Evolutionary conservation across 2,888 invertebrate species (phyloP).

Genomic region (Eupeodes luniger): DNA sequence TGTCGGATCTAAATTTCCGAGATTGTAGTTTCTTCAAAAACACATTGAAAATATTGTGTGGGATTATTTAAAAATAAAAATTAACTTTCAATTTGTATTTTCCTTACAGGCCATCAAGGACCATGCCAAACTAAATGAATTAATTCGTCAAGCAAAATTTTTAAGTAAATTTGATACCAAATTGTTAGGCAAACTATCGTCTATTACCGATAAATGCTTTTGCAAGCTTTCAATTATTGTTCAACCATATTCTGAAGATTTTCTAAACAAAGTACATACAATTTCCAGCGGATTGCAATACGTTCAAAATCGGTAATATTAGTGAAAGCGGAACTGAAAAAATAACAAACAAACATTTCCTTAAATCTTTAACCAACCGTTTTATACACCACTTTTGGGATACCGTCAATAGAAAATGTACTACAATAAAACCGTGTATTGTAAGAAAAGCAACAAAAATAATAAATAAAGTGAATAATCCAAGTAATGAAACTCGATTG

Average conservation of each 20-base stretch:
- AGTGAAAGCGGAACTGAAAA: too few species aligned
- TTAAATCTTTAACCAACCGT: not conserved
- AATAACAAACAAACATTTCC: too few species aligned
- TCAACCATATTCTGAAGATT: not conserved
- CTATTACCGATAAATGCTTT: not conserved
- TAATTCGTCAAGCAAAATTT: conserved; percentile 87
- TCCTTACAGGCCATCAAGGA: conserved; percentile 87
- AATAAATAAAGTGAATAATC: not conserved
- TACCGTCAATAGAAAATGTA: not conserved
- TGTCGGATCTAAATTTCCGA: too few species aligned
- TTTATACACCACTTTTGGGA: not conserved
- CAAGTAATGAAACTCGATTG: not conserved
- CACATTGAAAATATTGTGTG: too few species aligned
- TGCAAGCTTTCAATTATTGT: not conserved
- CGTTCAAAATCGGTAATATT: too few species aligned
- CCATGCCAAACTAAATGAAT: conserved; percentile 91
- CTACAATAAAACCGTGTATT: not conserved
- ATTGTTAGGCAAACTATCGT: too few species aligned
- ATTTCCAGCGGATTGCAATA: not conserved
- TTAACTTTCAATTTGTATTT: not conserved
- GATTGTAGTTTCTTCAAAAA: too few species aligned
- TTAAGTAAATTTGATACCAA: too few species aligned
- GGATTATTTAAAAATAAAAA: too few species aligned
- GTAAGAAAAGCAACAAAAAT: not conserved
- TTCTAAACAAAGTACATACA: not conserved